phyloP scores from a whole-genome alignment of 2,797 vertebrate genomes.

The Pteropus rufus region DNA sequence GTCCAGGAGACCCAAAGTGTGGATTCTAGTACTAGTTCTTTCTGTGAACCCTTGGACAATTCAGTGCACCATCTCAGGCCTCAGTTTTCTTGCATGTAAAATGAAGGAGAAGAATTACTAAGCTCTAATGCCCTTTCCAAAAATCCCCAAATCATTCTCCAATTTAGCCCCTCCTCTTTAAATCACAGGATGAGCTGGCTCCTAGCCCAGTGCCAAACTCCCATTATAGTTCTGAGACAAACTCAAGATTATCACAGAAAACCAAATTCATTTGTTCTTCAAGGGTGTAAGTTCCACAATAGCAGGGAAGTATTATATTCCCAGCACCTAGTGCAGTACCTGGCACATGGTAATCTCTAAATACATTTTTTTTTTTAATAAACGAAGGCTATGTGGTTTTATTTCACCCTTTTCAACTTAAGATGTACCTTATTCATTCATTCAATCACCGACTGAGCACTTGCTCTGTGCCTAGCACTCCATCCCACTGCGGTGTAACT shows the following conservation, averaged over 20 bases:
- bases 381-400: neutral
- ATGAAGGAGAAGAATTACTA: neutral
- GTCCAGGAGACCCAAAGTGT: neutral
- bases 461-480: rapidly evolving
- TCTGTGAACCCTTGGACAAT: neutral
- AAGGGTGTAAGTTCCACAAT: neutral
- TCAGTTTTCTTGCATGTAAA: neutral
- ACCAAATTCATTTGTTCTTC: neutral
- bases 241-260: neutral
- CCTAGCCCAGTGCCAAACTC: neutral
- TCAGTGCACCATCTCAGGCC: neutral
- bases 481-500: conserved; percentile 60
- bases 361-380: neutral
- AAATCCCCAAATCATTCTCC: neutral
- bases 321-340: neutral
- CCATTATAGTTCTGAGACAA: conserved; percentile 11
- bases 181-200: neutral
- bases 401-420: neutral
- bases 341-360: neutral
- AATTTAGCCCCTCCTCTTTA: neutral
- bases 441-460: neutral
- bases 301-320: neutral
- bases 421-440: neutral
- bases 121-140: neutral
- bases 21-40: neutral